These are phyloP conservation scores for Pteronura brasiliensis DNA, from an alignment of 2,113 vertebrate genomes.

Conservation along the genomic window DNA sequence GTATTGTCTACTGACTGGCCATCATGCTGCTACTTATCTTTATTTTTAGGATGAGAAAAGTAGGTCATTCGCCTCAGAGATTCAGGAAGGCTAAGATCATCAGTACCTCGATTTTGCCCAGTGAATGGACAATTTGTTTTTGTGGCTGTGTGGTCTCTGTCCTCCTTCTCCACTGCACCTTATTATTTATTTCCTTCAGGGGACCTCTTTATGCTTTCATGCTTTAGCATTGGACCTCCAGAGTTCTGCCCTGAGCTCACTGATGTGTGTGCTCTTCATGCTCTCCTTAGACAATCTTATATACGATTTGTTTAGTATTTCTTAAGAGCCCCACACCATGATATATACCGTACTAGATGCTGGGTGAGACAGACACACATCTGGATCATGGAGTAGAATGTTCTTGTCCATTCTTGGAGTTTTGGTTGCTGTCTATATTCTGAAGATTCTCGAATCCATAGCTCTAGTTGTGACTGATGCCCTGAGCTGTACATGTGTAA, in stretches of 20 bases:
- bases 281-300: not conserved
- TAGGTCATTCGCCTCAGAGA: slow-evolving; percentile 56
- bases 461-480: not conserved
- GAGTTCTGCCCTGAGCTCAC: not conserved
- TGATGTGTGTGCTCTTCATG: not conserved
- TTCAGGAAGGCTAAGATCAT: slow-evolving; percentile 14
- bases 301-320: not conserved
- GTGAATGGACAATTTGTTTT: not conserved
- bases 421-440: not conserved
- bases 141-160: not conserved
- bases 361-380: not conserved
- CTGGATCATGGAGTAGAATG: not conserved
- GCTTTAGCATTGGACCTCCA: not conserved
- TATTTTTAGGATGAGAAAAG: slow-evolving; percentile 71
- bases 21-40: slow-evolving; percentile 28
- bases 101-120: not conserved
- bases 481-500: not conserved
- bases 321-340: not conserved
- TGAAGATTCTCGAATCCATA: not conserved
- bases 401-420: not conserved
- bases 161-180: not conserved
- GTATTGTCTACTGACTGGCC: slow-evolving; percentile 48
- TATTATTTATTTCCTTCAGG: not conserved
- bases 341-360: not conserved
- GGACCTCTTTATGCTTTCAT: not conserved